Evolutionary conservation across 2,888 invertebrate species (phyloP).

Genomic region (Agonopterix heracliana): DNA sequence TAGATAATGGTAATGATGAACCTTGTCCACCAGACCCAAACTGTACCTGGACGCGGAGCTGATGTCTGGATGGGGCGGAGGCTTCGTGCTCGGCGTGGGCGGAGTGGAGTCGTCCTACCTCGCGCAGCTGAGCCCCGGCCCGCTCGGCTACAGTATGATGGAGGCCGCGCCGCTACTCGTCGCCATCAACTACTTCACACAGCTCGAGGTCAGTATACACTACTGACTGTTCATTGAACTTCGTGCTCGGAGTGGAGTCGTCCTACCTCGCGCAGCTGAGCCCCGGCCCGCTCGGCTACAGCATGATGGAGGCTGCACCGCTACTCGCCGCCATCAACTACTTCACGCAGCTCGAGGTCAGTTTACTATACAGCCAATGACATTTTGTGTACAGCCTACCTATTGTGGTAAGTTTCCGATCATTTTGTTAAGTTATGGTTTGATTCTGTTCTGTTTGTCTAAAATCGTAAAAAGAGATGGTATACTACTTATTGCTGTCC

Average conservation of each 20-base stretch:
- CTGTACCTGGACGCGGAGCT: constrained; percentile 54
- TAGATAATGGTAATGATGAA: too few relatives aligned
- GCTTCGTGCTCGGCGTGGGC: constrained; percentile 86
- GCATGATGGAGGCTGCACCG: constrained; percentile 80
- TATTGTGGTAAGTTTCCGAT: too few relatives aligned
- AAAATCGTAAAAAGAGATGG: too few relatives aligned
- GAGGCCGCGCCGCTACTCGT: constrained; percentile 85
- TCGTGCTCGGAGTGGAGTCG: constrained; percentile 80
- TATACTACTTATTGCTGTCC: too few relatives aligned
- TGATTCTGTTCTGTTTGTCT: too few relatives aligned
- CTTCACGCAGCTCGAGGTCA: constrained; percentile 88
- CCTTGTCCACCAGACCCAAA: constrained; percentile 32
- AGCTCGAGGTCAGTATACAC: constrained; percentile 84
- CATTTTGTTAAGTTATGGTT: too few relatives aligned
- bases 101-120: constrained; percentile 88
- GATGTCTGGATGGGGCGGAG: constrained; percentile 53
- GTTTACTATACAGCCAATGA: too few relatives aligned
- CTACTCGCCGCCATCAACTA: constrained; percentile 89
- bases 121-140: constrained; percentile 80
- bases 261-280: constrained; percentile 82
- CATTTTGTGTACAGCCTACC: too few relatives aligned
- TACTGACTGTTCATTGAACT: not conserved
- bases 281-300: constrained; percentile 79
- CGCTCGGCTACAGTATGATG: constrained; percentile 75
- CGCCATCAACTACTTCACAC: constrained; percentile 90